Evolutionary conservation across 2,888 invertebrate genomes (phyloP), one percentile per base, ranked within the genome.

Genomic region (Spilarctia lutea): DNA sequence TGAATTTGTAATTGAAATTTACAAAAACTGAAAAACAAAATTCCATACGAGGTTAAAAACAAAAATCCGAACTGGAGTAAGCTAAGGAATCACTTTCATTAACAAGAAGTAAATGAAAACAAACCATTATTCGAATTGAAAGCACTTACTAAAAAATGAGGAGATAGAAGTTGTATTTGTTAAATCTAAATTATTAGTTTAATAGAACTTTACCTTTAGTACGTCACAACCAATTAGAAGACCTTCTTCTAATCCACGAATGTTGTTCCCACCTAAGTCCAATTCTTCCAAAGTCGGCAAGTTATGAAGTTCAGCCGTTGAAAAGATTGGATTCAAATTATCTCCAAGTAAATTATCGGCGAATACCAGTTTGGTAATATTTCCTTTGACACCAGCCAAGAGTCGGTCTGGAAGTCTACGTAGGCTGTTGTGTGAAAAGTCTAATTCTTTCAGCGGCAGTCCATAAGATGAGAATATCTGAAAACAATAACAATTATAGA

Each of bases 291-390:
- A 94, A 77, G 97, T 97, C 7, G 96, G 96, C 78, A 99, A 93
- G 27, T 97, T 97, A 83, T 98, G 98, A 78, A 99, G 97, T 91
- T 98, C 98, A 48, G 97, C 97, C 65, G 98, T 98, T 33, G 98
- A 98, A 92, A 99, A 99, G 82, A 99, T 98, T 0, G 99, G 99
- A 93, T 98, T 99, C 45, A 99, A 94, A 86, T 98, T 98, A 89
- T 99, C 98, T 1, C 99, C 99, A 45, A 99, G 96, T n/a, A 98
- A 94, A 90, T 99, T 99, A 87, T 98, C 97, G 45, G 97, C 96
- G 72, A 99, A 92, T 27, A 97, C 96, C 63, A 99, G 91, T 84
- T 97, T 97, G 33, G 97, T 97, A 63, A 99, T 94, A 18, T 97
- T 97, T 2, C 96, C 96, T 86, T 96, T 94, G 0, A 98, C 94